These are phyloP conservation scores for Plebejus argus DNA, from an alignment of 2,888 invertebrate genomes.

Conservation along the genomic window DNA sequence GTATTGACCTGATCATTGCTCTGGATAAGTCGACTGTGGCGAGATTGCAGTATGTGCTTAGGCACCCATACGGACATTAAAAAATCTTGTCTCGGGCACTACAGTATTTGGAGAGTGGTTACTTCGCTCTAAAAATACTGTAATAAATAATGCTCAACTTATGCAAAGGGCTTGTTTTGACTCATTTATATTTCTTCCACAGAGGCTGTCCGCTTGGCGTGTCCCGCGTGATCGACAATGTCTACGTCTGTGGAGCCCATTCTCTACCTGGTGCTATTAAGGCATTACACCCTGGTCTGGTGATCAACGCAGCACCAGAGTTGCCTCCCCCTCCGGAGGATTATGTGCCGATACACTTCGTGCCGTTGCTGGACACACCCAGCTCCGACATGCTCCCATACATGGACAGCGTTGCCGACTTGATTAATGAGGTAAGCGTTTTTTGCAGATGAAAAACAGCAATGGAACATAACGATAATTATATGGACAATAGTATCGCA, in stretches of 20 bases:
- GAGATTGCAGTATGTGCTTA: no score
- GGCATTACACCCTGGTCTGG: slow-evolving; percentile 85
- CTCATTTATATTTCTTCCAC: slow-evolving; percentile 38
- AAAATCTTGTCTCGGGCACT: no score
- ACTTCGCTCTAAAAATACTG: neutral
- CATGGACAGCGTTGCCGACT: slow-evolving; percentile 89
- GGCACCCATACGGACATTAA: no score
- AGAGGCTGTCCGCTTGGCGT: slow-evolving; percentile 81
- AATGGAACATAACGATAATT: neutral
- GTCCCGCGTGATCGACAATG: slow-evolving; percentile 86
- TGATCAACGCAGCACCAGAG: slow-evolving; percentile 92
- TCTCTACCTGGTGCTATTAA: slow-evolving; percentile 85
- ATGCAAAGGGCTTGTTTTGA: neutral
- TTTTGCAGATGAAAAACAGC: no score
- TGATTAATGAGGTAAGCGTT: slow-evolving; percentile 84
- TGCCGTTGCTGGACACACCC: slow-evolving; percentile 88
- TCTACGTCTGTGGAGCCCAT: slow-evolving; percentile 91
- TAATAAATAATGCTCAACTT: no score
- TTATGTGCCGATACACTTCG: slow-evolving; percentile 83
- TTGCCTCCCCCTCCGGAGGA: slow-evolving; percentile 85
- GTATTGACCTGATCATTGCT: no score
- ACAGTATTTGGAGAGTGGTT: no score
- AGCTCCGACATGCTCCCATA: slow-evolving; percentile 86
- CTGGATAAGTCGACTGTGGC: no score
- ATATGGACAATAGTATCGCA: neutral